phyloP scores from a whole-genome alignment of 2,113 vertebrate genomes.

The Saimiri boliviensis region DNA sequence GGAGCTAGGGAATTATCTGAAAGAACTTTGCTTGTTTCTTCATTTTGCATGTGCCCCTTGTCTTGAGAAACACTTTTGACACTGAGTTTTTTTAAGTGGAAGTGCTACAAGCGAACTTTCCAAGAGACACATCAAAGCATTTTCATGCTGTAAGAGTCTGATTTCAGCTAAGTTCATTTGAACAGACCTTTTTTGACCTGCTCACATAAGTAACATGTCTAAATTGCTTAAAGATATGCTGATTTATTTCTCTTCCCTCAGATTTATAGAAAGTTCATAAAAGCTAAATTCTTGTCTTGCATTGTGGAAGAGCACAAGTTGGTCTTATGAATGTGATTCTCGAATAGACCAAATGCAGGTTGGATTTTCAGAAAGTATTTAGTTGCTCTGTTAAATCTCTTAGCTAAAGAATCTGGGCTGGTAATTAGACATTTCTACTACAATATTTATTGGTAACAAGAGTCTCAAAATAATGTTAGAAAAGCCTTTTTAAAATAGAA shows the following conservation, averaged over 20 bases:
- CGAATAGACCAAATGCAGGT: constrained; percentile 18
- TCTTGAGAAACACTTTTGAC: constrained; percentile 33
- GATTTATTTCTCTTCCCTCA: constrained; percentile 51
- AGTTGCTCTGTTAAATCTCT: constrained; percentile 38
- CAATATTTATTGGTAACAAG: not conserved
- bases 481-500: not conserved
- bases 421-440: constrained; percentile 3
- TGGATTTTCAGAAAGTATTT: constrained; percentile 32
- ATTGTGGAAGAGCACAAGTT: not conserved
- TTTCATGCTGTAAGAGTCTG: constrained; percentile 54
- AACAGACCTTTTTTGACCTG: constrained; percentile 53
- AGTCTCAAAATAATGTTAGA: constrained; percentile 44
- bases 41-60: not conserved
- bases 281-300: constrained; percentile 36
- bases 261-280: constrained; percentile 55
- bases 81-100: constrained; percentile 39
- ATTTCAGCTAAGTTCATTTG: constrained; percentile 63
- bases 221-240: constrained; percentile 41
- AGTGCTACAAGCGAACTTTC: constrained; percentile 22
- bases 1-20: not conserved
- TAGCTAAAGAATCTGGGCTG: constrained; percentile 22
- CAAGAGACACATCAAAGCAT: constrained; percentile 53
- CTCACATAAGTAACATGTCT: constrained; percentile 44
- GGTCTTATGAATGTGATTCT: constrained; percentile 36
- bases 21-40: not conserved